These are phyloP conservation scores for Drosophila repleta DNA, from an alignment of 1,140 invertebrate species.

Conservation along the genomic window DNA sequence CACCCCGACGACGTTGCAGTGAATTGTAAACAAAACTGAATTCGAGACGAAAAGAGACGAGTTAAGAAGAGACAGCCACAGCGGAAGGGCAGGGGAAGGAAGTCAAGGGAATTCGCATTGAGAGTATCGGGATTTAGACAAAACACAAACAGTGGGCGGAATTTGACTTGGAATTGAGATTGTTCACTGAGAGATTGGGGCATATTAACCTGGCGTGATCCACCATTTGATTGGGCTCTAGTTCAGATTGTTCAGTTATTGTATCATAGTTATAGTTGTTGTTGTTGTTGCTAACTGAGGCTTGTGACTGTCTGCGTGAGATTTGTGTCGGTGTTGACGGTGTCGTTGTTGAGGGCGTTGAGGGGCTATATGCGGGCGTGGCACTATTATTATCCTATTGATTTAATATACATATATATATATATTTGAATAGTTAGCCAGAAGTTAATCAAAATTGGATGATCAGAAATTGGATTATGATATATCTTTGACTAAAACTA, in stretches of 20 bases:
- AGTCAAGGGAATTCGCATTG: not conserved
- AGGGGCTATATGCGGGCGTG: slow-evolving; percentile 13
- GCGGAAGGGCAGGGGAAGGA: not conserved
- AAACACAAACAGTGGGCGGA: slow-evolving; percentile 16
- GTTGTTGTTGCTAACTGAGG: slow-evolving; percentile 29
- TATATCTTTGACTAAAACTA: too few species aligned
- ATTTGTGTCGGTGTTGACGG: slow-evolving; percentile 44
- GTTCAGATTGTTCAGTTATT: slow-evolving; percentile 23
- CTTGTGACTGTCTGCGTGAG: slow-evolving; percentile 49
- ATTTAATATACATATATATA: slow-evolving; percentile 18
- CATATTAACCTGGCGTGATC: slow-evolving; percentile 71
- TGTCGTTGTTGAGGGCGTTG: slow-evolving; percentile 34
- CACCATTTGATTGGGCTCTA: slow-evolving; percentile 24
- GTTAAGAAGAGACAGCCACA: slow-evolving; percentile 16
- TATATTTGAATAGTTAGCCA: not conserved
- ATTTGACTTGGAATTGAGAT: slow-evolving; percentile 1
- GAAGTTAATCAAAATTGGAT: too few species aligned
- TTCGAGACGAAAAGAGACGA: slow-evolving; percentile 40
- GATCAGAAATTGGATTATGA: too few species aligned
- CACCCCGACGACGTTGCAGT: slow-evolving; percentile 64
- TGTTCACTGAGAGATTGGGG: slow-evolving; percentile 15
- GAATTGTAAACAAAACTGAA: slow-evolving; percentile 81
- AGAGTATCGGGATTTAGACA: slow-evolving; percentile 21
- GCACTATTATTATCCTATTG: slow-evolving; percentile 70
- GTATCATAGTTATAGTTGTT: slow-evolving; percentile 25